Conservation (phyloP, 2,113 vertebrate species). For the Nestor notabilis region DNA sequence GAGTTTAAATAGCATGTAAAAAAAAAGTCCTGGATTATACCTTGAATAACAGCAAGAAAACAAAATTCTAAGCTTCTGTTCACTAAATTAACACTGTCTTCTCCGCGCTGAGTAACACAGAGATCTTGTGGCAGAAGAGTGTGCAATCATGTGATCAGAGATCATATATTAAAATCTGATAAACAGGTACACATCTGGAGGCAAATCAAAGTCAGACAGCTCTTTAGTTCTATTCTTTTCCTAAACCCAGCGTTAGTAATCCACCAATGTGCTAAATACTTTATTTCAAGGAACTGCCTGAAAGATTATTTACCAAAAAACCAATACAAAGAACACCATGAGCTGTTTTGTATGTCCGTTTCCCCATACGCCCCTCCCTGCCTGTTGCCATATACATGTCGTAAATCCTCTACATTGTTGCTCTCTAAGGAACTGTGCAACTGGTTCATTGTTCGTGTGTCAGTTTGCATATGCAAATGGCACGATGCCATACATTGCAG, state of each 20-base stretch:
- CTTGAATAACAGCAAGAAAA: background rate
- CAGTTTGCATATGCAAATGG: conserved; percentile 54
- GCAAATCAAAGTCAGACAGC: background rate
- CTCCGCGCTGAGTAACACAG: background rate
- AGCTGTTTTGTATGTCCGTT: background rate
- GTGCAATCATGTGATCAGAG: background rate
- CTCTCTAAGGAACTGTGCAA: conserved; percentile 55
- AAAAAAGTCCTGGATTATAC: background rate
- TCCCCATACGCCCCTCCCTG: background rate
- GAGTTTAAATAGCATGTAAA: background rate
- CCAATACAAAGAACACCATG: background rate
- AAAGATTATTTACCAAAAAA: background rate
- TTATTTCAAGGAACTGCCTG: background rate
- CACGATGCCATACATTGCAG: background rate
- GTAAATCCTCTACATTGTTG: conserved; percentile 58
- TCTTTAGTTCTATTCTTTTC: background rate
- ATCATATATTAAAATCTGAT: background rate
- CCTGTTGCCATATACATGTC: conserved; percentile 5
- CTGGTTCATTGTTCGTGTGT: conserved; percentile 53
- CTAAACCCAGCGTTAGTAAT: background rate
- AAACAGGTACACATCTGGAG: background rate
- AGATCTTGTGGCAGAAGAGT: background rate
- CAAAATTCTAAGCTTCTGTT: background rate
- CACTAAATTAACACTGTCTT: background rate
- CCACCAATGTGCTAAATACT: background rate